Evolutionary conservation across 2,113 vertebrate species (phyloP).

Genomic region (Bathybates hornii): DNA sequence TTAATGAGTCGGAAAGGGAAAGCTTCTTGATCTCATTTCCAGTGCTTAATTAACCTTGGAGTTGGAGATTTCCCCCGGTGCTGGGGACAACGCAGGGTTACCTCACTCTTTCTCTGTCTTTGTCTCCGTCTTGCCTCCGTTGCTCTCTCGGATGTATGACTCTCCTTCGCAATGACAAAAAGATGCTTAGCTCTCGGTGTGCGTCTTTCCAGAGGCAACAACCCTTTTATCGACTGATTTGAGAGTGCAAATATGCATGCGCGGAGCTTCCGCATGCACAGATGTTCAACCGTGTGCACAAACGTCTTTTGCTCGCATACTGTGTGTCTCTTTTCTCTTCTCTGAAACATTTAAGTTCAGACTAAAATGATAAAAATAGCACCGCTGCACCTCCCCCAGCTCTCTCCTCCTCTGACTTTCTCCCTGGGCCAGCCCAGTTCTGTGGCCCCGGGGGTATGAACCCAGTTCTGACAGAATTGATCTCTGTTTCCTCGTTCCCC

Average conservation of each 20-base stretch:
- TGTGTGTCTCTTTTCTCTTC: not conserved
- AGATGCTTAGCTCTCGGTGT: conserved; percentile 9
- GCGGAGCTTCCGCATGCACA: not conserved
- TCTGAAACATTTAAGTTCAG: conserved; percentile 35
- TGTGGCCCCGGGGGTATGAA: conserved; percentile 58
- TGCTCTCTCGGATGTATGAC: conserved; percentile 24
- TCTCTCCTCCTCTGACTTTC: conserved; percentile 7
- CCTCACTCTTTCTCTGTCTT: conserved; percentile 39
- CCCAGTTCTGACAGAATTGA: conserved; percentile 69
- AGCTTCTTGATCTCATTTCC: conserved; percentile 75
- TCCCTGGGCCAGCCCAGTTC: conserved; percentile 59
- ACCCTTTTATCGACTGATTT: conserved; percentile 42
- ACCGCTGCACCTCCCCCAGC: not conserved
- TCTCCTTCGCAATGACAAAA: conserved; percentile 57
- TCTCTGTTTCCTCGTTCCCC: conserved; percentile 33
- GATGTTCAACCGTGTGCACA: not conserved
- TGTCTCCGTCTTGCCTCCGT: conserved; percentile 17
- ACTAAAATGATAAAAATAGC: conserved; percentile 57
- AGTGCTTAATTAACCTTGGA: conserved; percentile 75
- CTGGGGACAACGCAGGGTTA: conserved; percentile 56
- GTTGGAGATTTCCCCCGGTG: conserved; percentile 64
- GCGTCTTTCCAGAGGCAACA: conserved; percentile 21
- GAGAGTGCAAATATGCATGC: conserved; percentile 17
- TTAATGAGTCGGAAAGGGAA: conserved; percentile 72
- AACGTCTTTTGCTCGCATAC: not conserved